Conservation (phyloP, 1,140 invertebrate species). For the Cotesia chilonis region DNA sequence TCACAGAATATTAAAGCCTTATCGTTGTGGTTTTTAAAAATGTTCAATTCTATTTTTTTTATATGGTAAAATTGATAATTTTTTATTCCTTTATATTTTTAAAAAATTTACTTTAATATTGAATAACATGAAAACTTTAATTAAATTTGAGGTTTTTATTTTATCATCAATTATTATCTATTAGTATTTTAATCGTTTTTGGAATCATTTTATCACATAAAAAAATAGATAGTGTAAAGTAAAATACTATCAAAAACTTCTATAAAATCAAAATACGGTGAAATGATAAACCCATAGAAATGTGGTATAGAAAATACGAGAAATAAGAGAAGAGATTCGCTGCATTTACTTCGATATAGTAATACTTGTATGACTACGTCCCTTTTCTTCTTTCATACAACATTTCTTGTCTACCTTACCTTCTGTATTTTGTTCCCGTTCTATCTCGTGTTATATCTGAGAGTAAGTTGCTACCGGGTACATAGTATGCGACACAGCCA, state of each 20-base stretch:
- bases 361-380: constrained; percentile 46
- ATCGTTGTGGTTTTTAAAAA: too few species aligned
- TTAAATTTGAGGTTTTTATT: too few species aligned
- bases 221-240: not conserved
- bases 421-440: not conserved
- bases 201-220: too few species aligned
- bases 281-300: not conserved
- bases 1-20: too few species aligned
- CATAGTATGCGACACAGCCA: not conserved
- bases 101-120: too few species aligned
- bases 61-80: too few species aligned
- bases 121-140: too few species aligned
- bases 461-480: not conserved
- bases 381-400: not conserved
- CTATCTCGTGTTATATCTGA: constrained; percentile 8
- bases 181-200: too few species aligned
- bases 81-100: too few species aligned
- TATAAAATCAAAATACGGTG: constrained; percentile 35
- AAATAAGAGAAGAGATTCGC: constrained; percentile 31
- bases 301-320: not conserved
- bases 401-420: not conserved
- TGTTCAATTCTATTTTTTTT: too few species aligned
- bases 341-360: constrained; percentile 50
- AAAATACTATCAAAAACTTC: constrained; percentile 29
- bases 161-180: too few species aligned